Evolutionary conservation across 2,888 invertebrate species (phyloP), one percentile per base, ranked within the genome.

Genomic region (Ectemnius lituratus): DNA sequence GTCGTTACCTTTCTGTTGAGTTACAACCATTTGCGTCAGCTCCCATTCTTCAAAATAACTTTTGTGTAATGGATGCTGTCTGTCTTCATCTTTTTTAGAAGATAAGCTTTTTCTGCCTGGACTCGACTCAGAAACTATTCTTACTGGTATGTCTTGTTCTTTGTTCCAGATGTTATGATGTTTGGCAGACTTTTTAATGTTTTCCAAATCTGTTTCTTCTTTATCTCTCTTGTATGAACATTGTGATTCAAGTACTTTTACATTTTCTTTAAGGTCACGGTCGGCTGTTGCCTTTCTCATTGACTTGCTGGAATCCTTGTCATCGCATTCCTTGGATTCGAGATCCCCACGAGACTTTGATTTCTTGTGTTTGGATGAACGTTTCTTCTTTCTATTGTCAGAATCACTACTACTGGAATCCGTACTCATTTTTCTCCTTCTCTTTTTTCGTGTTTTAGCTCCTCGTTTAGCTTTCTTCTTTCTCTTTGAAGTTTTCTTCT

Each of bases 371-470:
- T 5, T 62, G 4, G 4, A 60, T 2, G 6, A 27, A 4, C 63
- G 79, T 69, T 58, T 82, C 57, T 81, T 83, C 2, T 68, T 77
- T 4, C 73, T 73, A 23, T 73, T 83, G 8, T 89, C 85, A 0
- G 87, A 88, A 27, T 89, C 88, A 3, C 86, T 87, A 56, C 87
- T 88, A 23, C 86, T 88, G 2, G 88, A 88, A 14, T 87, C 87
- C 0, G 84, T 78, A 27, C 85, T 87, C 0, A 73, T 75, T 61
- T 81, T 85, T 70, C 82, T 85, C 61, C 70, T 84, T 14, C 87
- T 87, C 61, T 88, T 90, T 23, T 85, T 88, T 27, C 84, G 85
- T 45, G 79, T 82, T 11, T 78, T 87, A 4, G 80, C 79, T 11
- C 75, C 75, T 6, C 84, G 83, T 56, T 86, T 89, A 0, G 84